A percentile compares a stretch with the other conserved stretches of the same genome.
These are phyloP conservation scores for Caracal caracal DNA, from an alignment of 2,113 vertebrate species.

Conservation along the genomic window DNA sequence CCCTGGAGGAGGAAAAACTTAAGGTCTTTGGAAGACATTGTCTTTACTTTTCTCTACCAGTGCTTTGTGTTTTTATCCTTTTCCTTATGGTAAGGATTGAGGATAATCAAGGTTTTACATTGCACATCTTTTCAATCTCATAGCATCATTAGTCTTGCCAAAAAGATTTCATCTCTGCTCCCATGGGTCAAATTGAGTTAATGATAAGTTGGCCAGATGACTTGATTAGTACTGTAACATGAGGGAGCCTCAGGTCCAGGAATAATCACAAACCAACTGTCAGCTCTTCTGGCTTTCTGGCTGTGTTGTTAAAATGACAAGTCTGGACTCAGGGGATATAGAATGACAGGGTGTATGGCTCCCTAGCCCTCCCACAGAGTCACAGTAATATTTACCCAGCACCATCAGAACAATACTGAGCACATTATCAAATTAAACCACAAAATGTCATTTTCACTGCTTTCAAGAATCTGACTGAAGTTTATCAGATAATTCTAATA, in stretches of 20 bases:
- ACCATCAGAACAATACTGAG: not conserved
- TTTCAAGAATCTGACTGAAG: not conserved
- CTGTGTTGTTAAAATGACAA: slow-evolving; percentile 64
- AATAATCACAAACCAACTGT: slow-evolving; percentile 70
- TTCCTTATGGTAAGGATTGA: not conserved
- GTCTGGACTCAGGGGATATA: not conserved
- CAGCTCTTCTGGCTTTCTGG: slow-evolving; percentile 56
- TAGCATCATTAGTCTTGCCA: slow-evolving; percentile 62
- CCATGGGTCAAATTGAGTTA: slow-evolving; percentile 63
- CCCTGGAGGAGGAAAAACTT: not conserved
- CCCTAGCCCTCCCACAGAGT: slow-evolving; percentile 18
- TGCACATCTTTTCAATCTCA: slow-evolving; percentile 62
- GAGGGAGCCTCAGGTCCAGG: slow-evolving; percentile 55
- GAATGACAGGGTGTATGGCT: slow-evolving; percentile 33
- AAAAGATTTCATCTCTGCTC: slow-evolving; percentile 60
- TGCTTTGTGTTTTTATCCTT: not conserved
- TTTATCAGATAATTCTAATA: not conserved
- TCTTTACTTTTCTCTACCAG: not conserved
- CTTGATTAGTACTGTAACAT: slow-evolving; percentile 43
- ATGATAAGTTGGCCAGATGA: slow-evolving; percentile 44
- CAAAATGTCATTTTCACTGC: not conserved
- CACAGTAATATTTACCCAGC: not conserved
- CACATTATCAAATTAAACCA: not conserved
- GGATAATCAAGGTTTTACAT: slow-evolving; percentile 11
- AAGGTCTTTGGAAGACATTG: not conserved